These are phyloP conservation scores for Coracias cyanogaster DNA, from an alignment of 2,797 vertebrate genomes.

Conservation along the genomic window DNA sequence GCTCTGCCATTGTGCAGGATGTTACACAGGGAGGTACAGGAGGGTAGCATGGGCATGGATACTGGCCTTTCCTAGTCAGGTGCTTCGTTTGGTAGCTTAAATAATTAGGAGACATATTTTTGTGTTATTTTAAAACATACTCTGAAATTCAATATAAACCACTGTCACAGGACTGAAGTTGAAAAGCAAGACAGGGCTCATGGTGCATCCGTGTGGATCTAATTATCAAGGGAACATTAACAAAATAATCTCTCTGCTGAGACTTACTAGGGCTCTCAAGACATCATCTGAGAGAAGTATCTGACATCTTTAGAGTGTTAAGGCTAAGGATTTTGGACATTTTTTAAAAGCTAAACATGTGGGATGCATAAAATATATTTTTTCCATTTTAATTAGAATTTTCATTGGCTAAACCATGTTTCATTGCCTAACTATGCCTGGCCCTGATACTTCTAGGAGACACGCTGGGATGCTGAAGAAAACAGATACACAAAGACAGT, in stretches of 20 bases:
- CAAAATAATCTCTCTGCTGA: background rate
- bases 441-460: background rate
- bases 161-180: background rate
- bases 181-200: background rate
- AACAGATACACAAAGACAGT: background rate
- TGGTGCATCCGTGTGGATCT: background rate
- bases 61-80: background rate
- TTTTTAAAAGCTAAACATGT: background rate
- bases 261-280: background rate
- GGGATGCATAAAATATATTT: background rate
- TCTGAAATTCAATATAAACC: background rate
- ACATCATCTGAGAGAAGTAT: background rate
- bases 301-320: background rate
- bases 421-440: background rate
- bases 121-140: background rate
- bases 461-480: background rate
- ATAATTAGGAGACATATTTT: background rate
- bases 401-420: background rate
- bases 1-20: background rate
- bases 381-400: constrained; percentile 1
- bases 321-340: background rate
- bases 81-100: background rate
- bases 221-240: background rate
- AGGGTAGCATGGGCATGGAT: background rate
- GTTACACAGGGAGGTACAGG: background rate